A percentile compares a stretch with the other conserved stretches of the same genome.
Conservation (phyloP, 2,797 vertebrate species). For the Vipera latastei region DNA sequence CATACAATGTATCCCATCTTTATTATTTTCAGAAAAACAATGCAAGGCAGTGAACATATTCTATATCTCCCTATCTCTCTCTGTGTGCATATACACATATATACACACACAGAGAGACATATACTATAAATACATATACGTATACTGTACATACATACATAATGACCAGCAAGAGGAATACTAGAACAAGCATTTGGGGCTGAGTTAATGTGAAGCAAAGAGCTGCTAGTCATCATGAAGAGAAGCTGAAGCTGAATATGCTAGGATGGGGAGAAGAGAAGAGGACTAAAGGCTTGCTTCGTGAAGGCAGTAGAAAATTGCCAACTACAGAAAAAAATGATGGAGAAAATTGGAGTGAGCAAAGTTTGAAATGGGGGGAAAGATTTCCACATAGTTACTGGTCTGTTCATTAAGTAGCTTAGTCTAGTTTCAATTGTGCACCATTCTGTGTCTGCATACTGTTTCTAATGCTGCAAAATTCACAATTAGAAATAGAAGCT, state of each 20-base stretch:
- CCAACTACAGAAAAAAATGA: background rate
- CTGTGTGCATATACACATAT: too few relatives aligned
- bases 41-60: too few relatives aligned
- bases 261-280: background rate
- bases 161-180: background rate
- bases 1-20: too few relatives aligned
- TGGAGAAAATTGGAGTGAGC: background rate
- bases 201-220: background rate
- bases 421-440: background rate
- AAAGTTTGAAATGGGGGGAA: background rate
- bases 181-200: background rate
- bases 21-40: too few relatives aligned
- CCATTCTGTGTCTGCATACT: background rate
- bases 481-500: background rate
- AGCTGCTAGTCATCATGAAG: background rate
- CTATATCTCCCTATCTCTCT: too few relatives aligned
- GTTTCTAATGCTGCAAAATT: background rate
- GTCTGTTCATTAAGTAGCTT: background rate
- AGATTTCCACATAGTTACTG: background rate
- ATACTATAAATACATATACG: too few relatives aligned
- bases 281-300: background rate
- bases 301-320: background rate
- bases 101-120: too few relatives aligned
- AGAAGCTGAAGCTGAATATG: background rate
- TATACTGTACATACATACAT: too few relatives aligned